phyloP scores from a whole-genome alignment of 2,888 invertebrate species.

The Leucania comma region DNA sequence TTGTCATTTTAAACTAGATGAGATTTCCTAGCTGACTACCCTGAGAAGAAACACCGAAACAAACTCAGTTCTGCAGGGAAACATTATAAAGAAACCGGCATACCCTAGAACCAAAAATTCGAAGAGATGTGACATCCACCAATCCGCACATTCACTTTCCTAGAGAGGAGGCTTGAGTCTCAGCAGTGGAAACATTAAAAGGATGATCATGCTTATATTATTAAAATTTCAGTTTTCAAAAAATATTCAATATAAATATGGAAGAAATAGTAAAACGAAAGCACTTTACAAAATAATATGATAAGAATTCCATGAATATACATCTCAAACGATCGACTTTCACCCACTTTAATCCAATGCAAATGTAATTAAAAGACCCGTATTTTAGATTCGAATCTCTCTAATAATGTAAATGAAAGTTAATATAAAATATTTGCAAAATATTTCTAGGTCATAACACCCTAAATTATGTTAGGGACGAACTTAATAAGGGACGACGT shows the following conservation, averaged over 20 bases:
- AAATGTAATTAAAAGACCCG: constrained; percentile 38
- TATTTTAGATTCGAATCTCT: constrained; percentile 18
- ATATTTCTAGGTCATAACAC: constrained; percentile 35
- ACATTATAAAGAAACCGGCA: too few relatives aligned
- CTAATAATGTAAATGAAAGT: constrained; percentile 9
- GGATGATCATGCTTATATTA: too few relatives aligned
- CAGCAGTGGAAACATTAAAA: too few relatives aligned
- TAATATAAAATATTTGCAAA: constrained; percentile 44
- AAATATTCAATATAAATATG: neutral
- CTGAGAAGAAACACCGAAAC: too few relatives aligned
- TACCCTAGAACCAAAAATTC: too few relatives aligned
- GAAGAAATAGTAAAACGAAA: neutral
- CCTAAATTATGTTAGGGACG: constrained; percentile 40
- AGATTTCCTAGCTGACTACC: too few relatives aligned
- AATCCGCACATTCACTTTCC: too few relatives aligned
- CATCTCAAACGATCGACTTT: neutral
- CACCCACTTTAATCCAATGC: constrained; percentile 23
- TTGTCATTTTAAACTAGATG: too few relatives aligned
- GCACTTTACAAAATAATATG: neutral
- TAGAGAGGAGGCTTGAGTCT: too few relatives aligned
- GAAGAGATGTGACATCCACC: too few relatives aligned
- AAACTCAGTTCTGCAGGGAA: too few relatives aligned
- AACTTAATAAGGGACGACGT: constrained; percentile 43
- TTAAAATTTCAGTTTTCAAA: too few relatives aligned
- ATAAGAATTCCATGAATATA: neutral